Base-by-base conservation (phyloP, 2,888 invertebrate species). In the Tachina lurida region DNA sequence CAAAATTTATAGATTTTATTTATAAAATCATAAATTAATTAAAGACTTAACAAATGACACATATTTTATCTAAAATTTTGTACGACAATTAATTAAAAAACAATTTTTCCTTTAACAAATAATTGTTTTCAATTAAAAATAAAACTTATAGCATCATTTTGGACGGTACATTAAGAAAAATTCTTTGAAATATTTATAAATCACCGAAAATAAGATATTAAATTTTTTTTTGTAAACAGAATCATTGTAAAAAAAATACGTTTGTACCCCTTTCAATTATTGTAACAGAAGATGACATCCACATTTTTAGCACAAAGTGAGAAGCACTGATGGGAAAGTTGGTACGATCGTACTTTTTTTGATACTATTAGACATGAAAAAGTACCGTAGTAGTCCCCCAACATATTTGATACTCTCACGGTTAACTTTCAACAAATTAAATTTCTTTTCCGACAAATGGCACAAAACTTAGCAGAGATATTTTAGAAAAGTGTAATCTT, bases 101-200 rank as follows among this genome's bases (percentile, higher is more conserved):
- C 83, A 76, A 83, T 76, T 86, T 83, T 80, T 52, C 52, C 68
- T 76, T 85, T 80, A 73, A 83, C 76, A 86, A 83, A 76, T 80
- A 86, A 86, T 86, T 86, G 83, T 73, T 56, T 67, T 76, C 45
- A 86, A 86, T 86, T 83, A 73, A 83, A 39, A 60, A n/a, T 5
- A 52, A 19, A 79, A 52, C 65, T 73, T 67, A 58, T 68, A 63
- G 73, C 82, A 78, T 63, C 81, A 77, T 68, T 80, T 86, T 80
- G 79, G 74, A 56, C 86, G 86, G 79, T 52, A 49, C 41, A 43
- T 65, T 71, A 31, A 74, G 81, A 82, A 82, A 82, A 80, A 79
- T 83, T 70, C 78, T 82, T 82, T 79, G 85, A 82, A 71, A 79
- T 70, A 19, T 79, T 67, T 78, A 62, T 71, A 62, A 76, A 73